Percentiles rank a stretch among this genome's conserved stretches.
These are phyloP conservation scores for Nesidiocoris tenuis DNA, from an alignment of 2,888 invertebrate species.

Conservation along the genomic window DNA sequence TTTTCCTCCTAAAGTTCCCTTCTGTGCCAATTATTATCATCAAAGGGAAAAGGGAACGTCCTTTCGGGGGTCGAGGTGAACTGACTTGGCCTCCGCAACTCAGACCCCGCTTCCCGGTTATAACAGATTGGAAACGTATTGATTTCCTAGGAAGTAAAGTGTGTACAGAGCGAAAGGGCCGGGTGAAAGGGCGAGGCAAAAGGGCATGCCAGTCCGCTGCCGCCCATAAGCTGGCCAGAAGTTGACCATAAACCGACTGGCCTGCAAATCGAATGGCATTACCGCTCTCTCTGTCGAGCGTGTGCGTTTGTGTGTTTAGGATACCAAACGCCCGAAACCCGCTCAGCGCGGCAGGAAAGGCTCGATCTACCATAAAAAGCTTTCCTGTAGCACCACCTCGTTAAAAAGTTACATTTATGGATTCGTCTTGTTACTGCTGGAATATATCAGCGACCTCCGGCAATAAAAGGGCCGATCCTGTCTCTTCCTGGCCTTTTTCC, in stretches of 20 bases:
- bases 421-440: too few relatives aligned
- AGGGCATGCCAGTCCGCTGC: too few relatives aligned
- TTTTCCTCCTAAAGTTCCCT: not conserved
- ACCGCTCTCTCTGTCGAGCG: too few relatives aligned
- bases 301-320: not conserved
- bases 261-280: not conserved
- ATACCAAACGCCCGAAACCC: not conserved
- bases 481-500: too few relatives aligned
- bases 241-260: not conserved
- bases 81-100: slow-evolving; percentile 12
- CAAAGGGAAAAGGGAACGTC: slow-evolving; percentile 12
- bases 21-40: slow-evolving; percentile 28
- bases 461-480: too few relatives aligned
- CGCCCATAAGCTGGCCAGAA: not conserved
- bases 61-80: not conserved
- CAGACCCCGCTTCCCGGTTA: slow-evolving; percentile 6
- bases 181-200: too few relatives aligned
- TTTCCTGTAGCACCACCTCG: not conserved
- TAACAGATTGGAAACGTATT: slow-evolving; percentile 28
- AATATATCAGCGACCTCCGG: too few relatives aligned
- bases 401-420: too few relatives aligned
- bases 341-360: not conserved
- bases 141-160: not conserved
- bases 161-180: not conserved
- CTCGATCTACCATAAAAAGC: not conserved